Base-by-base conservation (phyloP, 23 tunicate genomes). In the Pegea sp. region DNA sequence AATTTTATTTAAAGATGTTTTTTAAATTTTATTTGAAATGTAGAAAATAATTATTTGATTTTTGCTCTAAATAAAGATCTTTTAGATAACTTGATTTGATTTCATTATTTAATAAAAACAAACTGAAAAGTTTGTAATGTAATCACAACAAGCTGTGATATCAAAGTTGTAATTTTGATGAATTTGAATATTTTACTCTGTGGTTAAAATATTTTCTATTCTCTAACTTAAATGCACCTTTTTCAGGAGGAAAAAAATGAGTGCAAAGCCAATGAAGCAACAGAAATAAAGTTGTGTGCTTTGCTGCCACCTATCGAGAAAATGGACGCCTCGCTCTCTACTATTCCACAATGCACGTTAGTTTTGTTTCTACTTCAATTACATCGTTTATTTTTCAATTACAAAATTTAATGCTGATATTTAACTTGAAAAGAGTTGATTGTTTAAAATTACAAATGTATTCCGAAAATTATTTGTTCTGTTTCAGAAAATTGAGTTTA, bases 281-380 rank as follows among this genome's bases (percentile, higher is more conserved):
- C 55, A 33, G 73, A 49, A 48, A 70, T 87, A 7, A 76, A 75
- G 38, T 48, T 87, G 2, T 87, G 69, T 49, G 76, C 57, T 20
- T 65, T 61, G 38, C 43, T 76, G 3, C 97, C 97, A 16, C 97
- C 97, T 3, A 76, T 87, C 22, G 97, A 87, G 61, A 87, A 87
- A 61, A 87, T 87, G 97, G 97, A 87, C 56, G 97, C 97, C 6
- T 81, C 93, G 6, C 61, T 81, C 16, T 81, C 93, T 22, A 81
- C 93, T 7, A 32, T 81, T 18, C 22, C 64, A n/a, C 26, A 38
- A 23, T 81, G 93, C 93, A 50, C 48, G 93, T 81, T 56, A 24
- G 73, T 55, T 24, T 42, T 24, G 24, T 3, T 1, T 38, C 11
- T 11, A 8, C 13, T 38, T 8, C 13, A 8, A 8, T 38, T 38